Base-by-base conservation (phyloP, 2,113 vertebrate genomes). In the Muscicapa adusta region DNA sequence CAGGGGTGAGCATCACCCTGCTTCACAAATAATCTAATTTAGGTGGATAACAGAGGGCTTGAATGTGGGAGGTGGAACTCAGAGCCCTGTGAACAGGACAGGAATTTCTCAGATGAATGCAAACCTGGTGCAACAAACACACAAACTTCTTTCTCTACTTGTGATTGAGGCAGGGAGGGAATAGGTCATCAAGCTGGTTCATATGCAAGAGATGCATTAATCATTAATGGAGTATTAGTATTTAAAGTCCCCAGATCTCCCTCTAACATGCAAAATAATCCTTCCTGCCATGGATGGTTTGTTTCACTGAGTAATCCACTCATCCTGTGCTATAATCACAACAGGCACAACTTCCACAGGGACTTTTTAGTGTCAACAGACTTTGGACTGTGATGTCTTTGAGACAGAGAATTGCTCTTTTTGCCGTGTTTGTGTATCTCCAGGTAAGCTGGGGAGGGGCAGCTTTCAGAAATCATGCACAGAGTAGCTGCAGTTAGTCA, bases 21-120 rank as follows among this genome's bases (percentile, higher is more conserved):
- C 88, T 63, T 40, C 92, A 85, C 74, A 73, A 90, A 85, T 88
- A 93, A 96, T 85, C 67, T 93, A 85, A 94, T 91, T 94, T 93
- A 85, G 74, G 63, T 45, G 85, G 77, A 61, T 88, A 88, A 38
- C 67, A 84, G 82, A 53, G 74, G 56, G 14, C 33, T 85, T 10
- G 50, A 18, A 28, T 13, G 22, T 17, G 36, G 72, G 72, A 92
- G 56, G 48, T 60, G 50, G 63, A 85, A 74, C 23, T 54, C 54
- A 24, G 80, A 79, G 83, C 60, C 53, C 78, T 65, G 54, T 2
- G 3, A 86, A 48, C 16, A 58, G 43, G 75, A 40, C 34, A 63
- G 42, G 76, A 18, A 63, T 83, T 48, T 82, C 50, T 58, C 29
- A 34, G 23, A 1, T 2, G 26, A 76, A 33, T 62, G 40, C 42